Base-by-base conservation (phyloP, 2,888 invertebrate genomes). In the Agriotes lineatus region DNA sequence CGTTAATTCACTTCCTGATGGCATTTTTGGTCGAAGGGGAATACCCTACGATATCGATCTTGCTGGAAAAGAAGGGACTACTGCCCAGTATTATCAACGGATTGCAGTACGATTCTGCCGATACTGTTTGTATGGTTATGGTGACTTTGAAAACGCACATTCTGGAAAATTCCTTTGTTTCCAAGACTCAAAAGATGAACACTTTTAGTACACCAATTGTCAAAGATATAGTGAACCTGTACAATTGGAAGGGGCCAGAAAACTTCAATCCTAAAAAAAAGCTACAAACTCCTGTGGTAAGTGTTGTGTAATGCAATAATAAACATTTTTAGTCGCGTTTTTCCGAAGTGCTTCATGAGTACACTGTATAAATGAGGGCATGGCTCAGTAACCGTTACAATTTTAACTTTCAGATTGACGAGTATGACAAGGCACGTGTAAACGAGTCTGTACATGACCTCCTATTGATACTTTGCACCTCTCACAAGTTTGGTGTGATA, bases 11-110 rank as follows among this genome's bases (percentile, higher is more conserved):
- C 78, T 93, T 95, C 76, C 85, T 95, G 70, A 87, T 93, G 30
- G 89, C 93, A 0, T 93, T 94, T 81, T 82, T 96, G 33, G 85
- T 94, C 2, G 91, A 93, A 67, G 92, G 91, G 0, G 90, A 93
- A 78, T 83, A 88, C 18, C 85, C 89, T 0, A 85, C 91, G 0
- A 89, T 93, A 37, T 89, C 89, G 74, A 88, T 90, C 16, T 84
- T 95, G 52, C 80, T 95, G 18, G 92, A 94, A 71, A 92, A 92
- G 75, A 88, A 87, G 60, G 88, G 89, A 0, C 81, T 93, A 10
- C 82, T 93, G 0, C 85, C 88, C 1, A 85, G 89, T 48, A 87
- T 93, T 9, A 86, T 90, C 67, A 87, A 88, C 6, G 93, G 90
- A 0, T 81, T 94, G 33, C 79, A 89, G 5, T 90, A 88, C 74